A percentile compares a stretch with the other conserved stretches of the same genome.
Evolutionary conservation across 2,113 vertebrate genomes (phyloP).

Genomic region (Herpailurus yagouaroundi): DNA sequence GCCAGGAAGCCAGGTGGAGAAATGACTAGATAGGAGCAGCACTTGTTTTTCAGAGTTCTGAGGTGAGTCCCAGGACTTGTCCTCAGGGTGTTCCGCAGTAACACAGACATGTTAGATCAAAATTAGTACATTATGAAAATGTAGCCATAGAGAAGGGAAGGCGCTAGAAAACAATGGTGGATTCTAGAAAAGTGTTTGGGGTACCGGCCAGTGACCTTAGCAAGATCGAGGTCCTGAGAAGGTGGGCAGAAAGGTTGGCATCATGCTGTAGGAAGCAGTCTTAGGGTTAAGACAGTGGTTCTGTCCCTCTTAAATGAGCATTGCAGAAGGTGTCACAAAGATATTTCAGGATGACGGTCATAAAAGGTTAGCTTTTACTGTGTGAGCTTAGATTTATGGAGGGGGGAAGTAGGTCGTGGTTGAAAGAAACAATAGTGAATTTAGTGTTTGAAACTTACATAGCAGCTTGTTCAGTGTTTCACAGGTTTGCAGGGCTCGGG

Average conservation of each 20-base stretch:
- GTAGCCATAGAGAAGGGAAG: neutral
- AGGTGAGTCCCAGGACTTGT: neutral
- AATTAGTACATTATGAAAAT: neutral
- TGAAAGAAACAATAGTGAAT: neutral
- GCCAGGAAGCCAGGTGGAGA: neutral
- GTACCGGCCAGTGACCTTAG: neutral
- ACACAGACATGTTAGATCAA: too few relatives aligned
- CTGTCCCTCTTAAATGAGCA: neutral
- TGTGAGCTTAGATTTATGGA: neutral
- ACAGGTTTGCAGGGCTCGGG: neutral
- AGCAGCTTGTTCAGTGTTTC: neutral
- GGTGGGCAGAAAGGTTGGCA: neutral
- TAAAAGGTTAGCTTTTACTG: constrained; percentile 13
- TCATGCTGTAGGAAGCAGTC: neutral
- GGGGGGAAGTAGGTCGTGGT: neutral
- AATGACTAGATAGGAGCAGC: neutral
- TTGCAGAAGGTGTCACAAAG: neutral
- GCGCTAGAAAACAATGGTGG: neutral
- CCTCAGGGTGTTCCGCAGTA: neutral
- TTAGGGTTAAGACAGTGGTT: neutral
- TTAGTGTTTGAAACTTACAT: neutral
- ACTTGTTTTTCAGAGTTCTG: neutral
- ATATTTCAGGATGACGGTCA: neutral
- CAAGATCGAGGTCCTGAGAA: neutral
- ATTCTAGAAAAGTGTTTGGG: neutral